Conservation (phyloP, 1,140 invertebrate species). For the Sinonovacula constricta region DNA sequence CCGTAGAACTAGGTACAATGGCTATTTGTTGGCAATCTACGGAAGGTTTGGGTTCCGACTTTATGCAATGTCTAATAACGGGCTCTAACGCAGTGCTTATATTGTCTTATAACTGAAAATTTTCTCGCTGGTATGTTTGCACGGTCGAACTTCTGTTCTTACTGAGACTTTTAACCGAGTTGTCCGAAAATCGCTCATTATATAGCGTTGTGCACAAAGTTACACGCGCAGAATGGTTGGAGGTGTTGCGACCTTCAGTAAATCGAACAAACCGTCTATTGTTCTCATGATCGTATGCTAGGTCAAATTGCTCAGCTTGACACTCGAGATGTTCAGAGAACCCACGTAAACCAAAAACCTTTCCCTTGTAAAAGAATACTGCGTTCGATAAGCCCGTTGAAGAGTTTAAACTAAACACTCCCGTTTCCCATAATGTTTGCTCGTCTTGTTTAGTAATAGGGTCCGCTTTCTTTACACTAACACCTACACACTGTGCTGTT, state of each 20-base stretch:
- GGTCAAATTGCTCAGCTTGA: constrained; percentile 8
- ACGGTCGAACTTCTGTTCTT: background rate
- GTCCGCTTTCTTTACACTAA: background rate
- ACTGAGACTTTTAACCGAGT: background rate
- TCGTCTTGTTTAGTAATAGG: constrained; percentile 1
- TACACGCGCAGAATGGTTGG: constrained; percentile 1
- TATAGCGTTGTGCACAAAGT: background rate
- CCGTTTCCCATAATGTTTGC: background rate
- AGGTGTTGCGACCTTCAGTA: background rate
- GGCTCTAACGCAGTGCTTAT: background rate
- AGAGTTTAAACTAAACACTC: constrained; percentile 1
- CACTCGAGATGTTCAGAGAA: constrained; percentile 2
- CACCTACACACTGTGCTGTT: background rate
- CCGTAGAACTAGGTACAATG: no score
- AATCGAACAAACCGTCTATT: background rate
- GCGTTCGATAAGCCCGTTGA: constrained; percentile 2
- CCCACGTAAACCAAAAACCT: constrained; percentile 19
- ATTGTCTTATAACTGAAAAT: background rate
- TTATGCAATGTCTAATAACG: no score
- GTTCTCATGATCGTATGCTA: constrained; percentile 2
- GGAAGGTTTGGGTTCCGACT: no score
- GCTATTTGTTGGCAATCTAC: no score
- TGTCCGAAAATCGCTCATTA: background rate
- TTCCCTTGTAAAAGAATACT: constrained; percentile 36
- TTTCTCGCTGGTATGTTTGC: background rate